Evolutionary conservation across 2,113 vertebrate species (phyloP), one percentile per base, ranked within the genome.

Genomic region (Gobiocypris rarus): DNA sequence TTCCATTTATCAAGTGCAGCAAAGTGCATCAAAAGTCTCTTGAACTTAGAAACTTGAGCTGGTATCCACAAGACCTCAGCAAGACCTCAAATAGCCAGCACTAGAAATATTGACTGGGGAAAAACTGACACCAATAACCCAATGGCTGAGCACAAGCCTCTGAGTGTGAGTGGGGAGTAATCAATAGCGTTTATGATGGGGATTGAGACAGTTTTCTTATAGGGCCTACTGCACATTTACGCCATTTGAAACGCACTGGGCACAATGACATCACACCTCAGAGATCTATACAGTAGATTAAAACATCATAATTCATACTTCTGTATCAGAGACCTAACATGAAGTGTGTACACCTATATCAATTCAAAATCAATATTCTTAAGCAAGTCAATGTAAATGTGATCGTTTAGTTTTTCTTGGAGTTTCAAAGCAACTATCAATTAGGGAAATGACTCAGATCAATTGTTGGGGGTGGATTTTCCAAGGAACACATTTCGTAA

Each of bases 391-490:
- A 63, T 63, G 76, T 3, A 79, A 45, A 45, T 43, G 58, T 61
- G 15, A 10, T 15, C 2, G 3, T 50, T 75, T 52, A 2, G 38
- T 63, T 45, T 63, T 63, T 63, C 76, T 28, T 65, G 34, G 59
- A 77, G 58, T 84, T 84, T 84, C 31, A 45, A 83, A 14, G 82
- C 73, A 69, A 77, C 58, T 83, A 71, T 74, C 54, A 54, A 50
- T 84, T 54, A 76, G 28, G 45, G 13, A 76, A 84, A 84, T 77
- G 59, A 84, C 59, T 77, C 24, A 1, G 15, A 54, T 28, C 14
- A 63, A 83, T 34, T 41, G 10, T 83, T 52, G 83, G 61, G 59
- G n/a, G 59, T 56, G 83, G 74, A 59, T 26, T 59, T 67, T 61
- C 22, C 1, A 56, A 76, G 22, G 45, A 67, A 48, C 43, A 24